Conservation (phyloP, 2,113 vertebrate genomes). For the Hippotragus niger region DNA sequence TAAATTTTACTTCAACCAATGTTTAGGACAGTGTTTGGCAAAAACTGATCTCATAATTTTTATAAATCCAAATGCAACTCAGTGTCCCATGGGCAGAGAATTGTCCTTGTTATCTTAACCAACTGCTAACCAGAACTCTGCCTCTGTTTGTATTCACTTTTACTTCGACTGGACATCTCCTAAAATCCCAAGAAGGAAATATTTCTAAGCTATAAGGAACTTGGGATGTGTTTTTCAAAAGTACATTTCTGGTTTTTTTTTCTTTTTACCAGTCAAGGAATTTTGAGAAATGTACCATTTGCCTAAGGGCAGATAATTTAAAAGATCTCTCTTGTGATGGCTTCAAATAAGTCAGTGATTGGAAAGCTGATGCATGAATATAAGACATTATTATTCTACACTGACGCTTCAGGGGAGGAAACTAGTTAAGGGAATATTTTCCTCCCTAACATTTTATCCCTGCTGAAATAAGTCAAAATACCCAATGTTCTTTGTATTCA, state of each 20-base stretch:
- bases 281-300: slow-evolving; percentile 40
- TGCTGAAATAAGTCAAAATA: slow-evolving; percentile 65
- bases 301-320: slow-evolving; percentile 55
- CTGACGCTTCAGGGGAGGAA: slow-evolving; percentile 42
- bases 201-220: slow-evolving; percentile 25
- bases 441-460: slow-evolving; percentile 52
- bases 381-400: slow-evolving; percentile 33
- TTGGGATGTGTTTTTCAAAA: slow-evolving; percentile 45
- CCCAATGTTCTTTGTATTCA: slow-evolving; percentile 62
- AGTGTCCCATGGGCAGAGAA: neutral
- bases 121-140: neutral
- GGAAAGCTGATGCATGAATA: slow-evolving; percentile 39
- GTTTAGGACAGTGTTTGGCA: neutral
- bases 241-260: neutral
- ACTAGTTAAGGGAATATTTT: slow-evolving; percentile 55
- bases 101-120: neutral
- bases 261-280: slow-evolving; percentile 26
- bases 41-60: neutral
- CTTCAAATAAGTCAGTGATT: slow-evolving; percentile 47
- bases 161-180: neutral
- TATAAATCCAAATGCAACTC: neutral
- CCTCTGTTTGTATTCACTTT: neutral
- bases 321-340: slow-evolving; percentile 24
- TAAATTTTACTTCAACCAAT: neutral
- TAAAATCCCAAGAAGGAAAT: neutral